phyloP scores from a whole-genome alignment of 1,140 invertebrate species.

The Drosophila carrolli region DNA sequence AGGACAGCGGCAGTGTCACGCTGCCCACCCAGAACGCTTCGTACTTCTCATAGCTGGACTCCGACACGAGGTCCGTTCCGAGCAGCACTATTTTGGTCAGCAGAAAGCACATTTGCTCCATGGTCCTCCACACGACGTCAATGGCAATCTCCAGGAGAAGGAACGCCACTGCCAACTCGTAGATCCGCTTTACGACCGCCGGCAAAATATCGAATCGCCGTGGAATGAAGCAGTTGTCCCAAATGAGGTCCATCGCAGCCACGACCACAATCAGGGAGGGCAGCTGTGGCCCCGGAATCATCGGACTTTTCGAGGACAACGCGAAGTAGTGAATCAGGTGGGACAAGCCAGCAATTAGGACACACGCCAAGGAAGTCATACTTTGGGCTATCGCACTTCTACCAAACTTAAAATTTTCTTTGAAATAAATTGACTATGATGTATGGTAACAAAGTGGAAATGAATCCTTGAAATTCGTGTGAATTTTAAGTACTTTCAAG shows the following conservation, averaged over 20 bases:
- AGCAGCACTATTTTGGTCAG: constrained; percentile 1
- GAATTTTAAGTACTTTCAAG: background rate
- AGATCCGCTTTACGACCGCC: background rate
- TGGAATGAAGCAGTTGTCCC: constrained; percentile 35
- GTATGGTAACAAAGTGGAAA: background rate
- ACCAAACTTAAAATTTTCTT: background rate
- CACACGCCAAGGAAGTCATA: constrained; percentile 12
- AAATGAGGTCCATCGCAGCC: constrained; percentile 35
- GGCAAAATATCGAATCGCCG: background rate
- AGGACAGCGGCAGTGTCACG: constrained; percentile 36
- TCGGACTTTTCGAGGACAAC: background rate
- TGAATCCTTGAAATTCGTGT: background rate
- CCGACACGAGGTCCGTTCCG: background rate
- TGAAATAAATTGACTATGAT: too few species aligned
- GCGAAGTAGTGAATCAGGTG: constrained; percentile 2
- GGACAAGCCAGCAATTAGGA: constrained; percentile 11
- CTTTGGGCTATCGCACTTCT: background rate
- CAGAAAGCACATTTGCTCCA: constrained; percentile 7
- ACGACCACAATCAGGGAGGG: constrained; percentile 10
- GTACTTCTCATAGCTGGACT: background rate
- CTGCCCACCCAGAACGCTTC: constrained; percentile 16
- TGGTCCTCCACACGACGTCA: constrained; percentile 11
- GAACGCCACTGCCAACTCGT: constrained; percentile 11
- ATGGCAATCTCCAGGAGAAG: constrained; percentile 25
- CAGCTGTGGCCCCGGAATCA: background rate